These are phyloP conservation scores for Miltochrista miniata DNA, from an alignment of 2,888 invertebrate genomes.

Conservation along the genomic window DNA sequence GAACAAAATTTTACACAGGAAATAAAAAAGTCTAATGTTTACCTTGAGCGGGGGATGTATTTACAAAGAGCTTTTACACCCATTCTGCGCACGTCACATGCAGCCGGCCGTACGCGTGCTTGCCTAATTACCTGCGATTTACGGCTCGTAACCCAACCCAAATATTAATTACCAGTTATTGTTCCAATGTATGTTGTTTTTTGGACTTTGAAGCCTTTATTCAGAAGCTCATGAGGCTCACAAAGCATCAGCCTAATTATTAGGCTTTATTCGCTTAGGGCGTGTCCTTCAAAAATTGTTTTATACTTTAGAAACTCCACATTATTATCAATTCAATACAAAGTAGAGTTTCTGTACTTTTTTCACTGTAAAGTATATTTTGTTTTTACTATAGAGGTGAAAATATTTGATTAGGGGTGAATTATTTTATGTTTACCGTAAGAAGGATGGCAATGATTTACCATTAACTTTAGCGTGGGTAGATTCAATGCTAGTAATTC, in stretches of 20 bases:
- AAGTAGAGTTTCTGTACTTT: too few species aligned
- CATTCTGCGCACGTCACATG: conserved; percentile 59
- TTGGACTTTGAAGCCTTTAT: conserved; percentile 31
- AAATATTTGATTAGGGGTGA: too few species aligned
- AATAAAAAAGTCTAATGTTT: conserved; percentile 49
- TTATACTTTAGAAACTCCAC: too few species aligned
- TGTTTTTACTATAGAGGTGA: too few species aligned
- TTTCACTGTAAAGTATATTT: too few species aligned
- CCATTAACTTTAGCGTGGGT: too few species aligned
- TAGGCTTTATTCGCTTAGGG: too few species aligned
- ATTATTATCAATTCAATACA: too few species aligned
- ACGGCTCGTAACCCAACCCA: conserved; percentile 52
- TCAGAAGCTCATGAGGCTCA: conserved; percentile 40
- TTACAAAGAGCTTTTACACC: conserved; percentile 66
- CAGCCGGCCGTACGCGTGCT: conserved; percentile 45
- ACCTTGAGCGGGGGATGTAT: conserved; percentile 43
- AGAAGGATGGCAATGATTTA: too few species aligned
- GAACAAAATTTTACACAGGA: conserved; percentile 28
- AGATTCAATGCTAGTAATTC: too few species aligned
- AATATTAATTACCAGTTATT: conserved; percentile 65
- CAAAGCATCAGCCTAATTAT: conserved; percentile 17
- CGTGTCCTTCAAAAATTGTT: background rate
- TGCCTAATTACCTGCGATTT: conserved; percentile 75
- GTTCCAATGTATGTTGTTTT: conserved; percentile 47
- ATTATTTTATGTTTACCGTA: too few species aligned